Evolutionary conservation across 2,797 vertebrate genomes (phyloP), one percentile per base, ranked within the genome.

Genomic region (Sebastolobus altivelis): DNA sequence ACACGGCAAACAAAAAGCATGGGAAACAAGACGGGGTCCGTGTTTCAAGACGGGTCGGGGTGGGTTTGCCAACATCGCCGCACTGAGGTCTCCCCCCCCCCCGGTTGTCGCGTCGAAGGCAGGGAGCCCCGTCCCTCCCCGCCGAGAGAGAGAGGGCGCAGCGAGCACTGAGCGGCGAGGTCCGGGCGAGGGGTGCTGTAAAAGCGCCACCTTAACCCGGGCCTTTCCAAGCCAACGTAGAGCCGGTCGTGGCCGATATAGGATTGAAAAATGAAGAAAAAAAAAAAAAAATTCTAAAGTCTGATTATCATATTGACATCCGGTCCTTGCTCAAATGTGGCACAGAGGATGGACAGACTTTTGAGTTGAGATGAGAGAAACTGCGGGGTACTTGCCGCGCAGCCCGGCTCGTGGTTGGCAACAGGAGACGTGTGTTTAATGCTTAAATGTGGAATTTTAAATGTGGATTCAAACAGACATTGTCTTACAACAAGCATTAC

Each of bases 301-400:
- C 20, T 49, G 52, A n/a, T 55, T n/a, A 46, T 49, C 33, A 33
- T 40, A 20, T 22, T 60, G 55, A 43, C 37, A 49, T 75, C 38
- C 12, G 1, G n/a, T 58, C 38, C 6, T 49, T 43, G 27, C 46
- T 72, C 5, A 33, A 14, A 40, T 14, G 65, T 31, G 14, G 33
- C n/a, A 66, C 9, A 22, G 55, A 79, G 60, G 38, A 55, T 59
- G 25, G 59, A 52, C 16, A 22, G 63, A 20, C 66, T 14, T 76
- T 81, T 67, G 62, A 75, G 59, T 9, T 6, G 68, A 77, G 70
- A 82, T 80, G 66, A 80, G 56, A 85, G 65, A 52, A 37, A 33
- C 77, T 59, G 31, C 65, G 18, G 72, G 65, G 38, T 20, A 14
- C 54, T 67, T 18, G 33, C 73, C 62, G 46, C 76, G 56, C 68